Conservation (phyloP, 2,113 vertebrate species). For the Phylloscopus trochilus region DNA sequence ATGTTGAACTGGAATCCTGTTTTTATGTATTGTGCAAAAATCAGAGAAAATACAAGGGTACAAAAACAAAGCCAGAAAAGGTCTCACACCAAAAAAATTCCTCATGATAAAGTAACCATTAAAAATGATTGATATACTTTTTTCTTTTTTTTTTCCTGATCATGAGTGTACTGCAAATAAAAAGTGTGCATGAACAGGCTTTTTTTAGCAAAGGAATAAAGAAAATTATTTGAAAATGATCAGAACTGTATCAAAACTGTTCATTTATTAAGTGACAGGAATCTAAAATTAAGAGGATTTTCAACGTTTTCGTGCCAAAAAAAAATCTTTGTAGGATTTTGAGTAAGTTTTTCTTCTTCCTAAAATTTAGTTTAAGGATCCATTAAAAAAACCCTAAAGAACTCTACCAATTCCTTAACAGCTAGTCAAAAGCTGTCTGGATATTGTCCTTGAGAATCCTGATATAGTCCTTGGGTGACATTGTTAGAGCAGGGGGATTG, state of each 20-base stretch:
- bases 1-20: neutral
- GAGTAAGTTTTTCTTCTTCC: neutral
- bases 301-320: neutral
- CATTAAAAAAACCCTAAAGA: neutral
- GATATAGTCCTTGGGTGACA: neutral
- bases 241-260: neutral
- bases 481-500: neutral
- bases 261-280: neutral
- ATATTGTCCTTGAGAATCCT: neutral
- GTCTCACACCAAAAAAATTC: neutral
- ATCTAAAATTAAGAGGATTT: neutral
- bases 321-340: neutral
- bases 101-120: neutral
- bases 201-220: neutral
- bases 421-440: neutral
- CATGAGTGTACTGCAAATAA: neutral
- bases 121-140: neutral
- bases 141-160: neutral
- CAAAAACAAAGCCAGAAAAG: neutral
- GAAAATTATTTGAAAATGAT: neutral
- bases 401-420: neutral
- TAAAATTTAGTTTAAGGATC: neutral
- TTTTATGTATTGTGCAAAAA: neutral
- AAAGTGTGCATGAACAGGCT: neutral
- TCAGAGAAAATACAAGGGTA: neutral